Evolutionary conservation across 2,113 vertebrate species (phyloP).

Genomic region (Heterocephalus glaber): DNA sequence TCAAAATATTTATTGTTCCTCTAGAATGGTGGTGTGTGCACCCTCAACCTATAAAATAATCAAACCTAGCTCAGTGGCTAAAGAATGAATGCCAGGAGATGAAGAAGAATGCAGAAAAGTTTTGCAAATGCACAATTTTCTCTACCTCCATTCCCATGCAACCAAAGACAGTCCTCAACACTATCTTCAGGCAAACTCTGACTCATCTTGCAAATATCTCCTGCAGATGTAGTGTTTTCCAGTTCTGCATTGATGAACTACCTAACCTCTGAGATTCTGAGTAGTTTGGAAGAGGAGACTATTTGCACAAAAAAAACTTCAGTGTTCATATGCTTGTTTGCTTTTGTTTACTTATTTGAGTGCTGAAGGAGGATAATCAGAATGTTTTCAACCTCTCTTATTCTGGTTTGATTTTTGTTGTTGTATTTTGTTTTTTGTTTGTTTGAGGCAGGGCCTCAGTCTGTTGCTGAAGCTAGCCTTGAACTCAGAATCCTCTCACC

Average conservation of each 20-base stretch:
- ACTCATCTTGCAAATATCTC: neutral
- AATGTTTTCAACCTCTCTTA: constrained; percentile 8
- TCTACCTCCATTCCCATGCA: neutral
- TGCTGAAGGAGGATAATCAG: neutral
- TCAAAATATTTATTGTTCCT: neutral
- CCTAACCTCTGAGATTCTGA: neutral
- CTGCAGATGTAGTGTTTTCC: neutral
- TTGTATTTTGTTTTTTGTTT: neutral
- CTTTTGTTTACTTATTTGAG: neutral
- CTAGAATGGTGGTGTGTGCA: neutral
- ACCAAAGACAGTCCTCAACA: neutral
- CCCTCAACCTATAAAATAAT: neutral
- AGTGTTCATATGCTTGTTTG: neutral
- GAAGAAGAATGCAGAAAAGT: neutral
- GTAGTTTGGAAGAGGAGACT: constrained; percentile 19
- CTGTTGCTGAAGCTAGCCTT: neutral
- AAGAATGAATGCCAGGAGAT: neutral
- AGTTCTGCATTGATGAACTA: neutral
- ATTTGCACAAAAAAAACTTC: neutral
- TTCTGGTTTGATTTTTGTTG: neutral
- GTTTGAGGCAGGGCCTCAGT: neutral
- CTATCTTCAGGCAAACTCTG: neutral
- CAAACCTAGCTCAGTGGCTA: neutral
- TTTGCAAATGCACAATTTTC: neutral
- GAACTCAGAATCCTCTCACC: neutral